Conservation (phyloP, 1,140 invertebrate species). For the Physella acuta region DNA sequence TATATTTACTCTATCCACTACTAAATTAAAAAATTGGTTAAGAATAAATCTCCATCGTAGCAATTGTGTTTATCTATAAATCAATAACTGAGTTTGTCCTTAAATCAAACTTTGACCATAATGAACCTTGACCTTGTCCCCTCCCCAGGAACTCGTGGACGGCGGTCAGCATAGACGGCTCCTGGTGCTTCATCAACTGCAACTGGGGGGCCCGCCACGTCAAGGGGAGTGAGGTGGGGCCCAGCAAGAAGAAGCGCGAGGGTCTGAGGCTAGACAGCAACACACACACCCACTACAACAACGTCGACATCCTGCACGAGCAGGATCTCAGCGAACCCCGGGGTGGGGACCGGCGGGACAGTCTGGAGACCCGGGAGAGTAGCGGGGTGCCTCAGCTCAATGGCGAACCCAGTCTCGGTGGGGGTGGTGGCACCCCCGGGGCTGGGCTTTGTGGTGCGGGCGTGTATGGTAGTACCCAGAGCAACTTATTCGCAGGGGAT, state of each 20-base stretch:
- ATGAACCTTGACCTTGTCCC: no score
- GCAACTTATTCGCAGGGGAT: neutral
- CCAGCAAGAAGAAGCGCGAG: slow-evolving; percentile 10
- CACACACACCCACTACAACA: slow-evolving; percentile 20
- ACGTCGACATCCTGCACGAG: slow-evolving; percentile 13
- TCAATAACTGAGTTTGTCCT: no score
- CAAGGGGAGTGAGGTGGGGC: slow-evolving; percentile 33
- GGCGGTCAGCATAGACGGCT: slow-evolving; percentile 50
- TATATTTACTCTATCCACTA: no score
- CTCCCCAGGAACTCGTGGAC: slow-evolving; percentile 55
- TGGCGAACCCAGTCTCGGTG: neutral
- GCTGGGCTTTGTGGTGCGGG: neutral
- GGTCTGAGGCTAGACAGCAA: slow-evolving; percentile 23
- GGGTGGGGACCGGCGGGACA: neutral
- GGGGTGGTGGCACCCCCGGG: neutral
- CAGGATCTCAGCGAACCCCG: neutral
- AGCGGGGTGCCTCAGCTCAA: slow-evolving; percentile 12
- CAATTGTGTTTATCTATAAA: no score
- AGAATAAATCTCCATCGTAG: no score
- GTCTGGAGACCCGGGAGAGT: slow-evolving; percentile 14
- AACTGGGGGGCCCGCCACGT: slow-evolving; percentile 63
- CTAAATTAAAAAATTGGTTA: no score
- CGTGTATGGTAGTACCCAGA: neutral
- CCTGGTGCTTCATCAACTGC: slow-evolving; percentile 58
- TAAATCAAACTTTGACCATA: no score